Conservation (phyloP, 2,113 vertebrate genomes). For the Colinus virginianus region DNA sequence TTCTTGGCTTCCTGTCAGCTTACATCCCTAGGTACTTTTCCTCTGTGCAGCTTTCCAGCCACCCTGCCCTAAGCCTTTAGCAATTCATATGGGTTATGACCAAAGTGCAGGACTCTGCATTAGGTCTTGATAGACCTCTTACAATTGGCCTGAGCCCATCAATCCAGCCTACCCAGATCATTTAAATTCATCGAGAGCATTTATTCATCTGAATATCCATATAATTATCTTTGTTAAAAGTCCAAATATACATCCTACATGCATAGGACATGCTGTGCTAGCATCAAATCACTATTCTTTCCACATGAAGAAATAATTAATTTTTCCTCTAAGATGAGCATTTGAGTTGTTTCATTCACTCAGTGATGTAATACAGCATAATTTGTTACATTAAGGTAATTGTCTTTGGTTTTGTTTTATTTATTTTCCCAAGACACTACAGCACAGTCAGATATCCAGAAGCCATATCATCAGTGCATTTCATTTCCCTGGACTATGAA, state of each 20-base stretch:
- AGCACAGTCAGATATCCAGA: background rate
- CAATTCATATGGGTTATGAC: too few relatives aligned
- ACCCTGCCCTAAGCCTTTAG: too few relatives aligned
- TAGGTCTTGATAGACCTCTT: too few relatives aligned
- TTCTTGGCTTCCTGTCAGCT: background rate
- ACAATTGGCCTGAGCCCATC: too few relatives aligned
- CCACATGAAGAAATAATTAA: background rate
- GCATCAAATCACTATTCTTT: background rate
- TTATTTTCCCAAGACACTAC: background rate
- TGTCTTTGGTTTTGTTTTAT: background rate
- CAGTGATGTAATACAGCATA: background rate
- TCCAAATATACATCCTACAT: background rate
- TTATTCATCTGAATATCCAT: background rate
- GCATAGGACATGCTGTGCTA: background rate
- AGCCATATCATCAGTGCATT: background rate
- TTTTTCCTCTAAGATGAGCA: background rate
- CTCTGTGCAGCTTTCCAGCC: too few relatives aligned
- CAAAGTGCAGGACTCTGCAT: too few relatives aligned
- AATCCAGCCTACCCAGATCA: background rate
- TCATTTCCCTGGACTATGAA: background rate
- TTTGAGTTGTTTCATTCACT: background rate
- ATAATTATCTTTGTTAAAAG: background rate
- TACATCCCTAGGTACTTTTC: background rate
- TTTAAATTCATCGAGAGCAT: background rate
- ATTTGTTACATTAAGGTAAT: background rate